Evolutionary conservation across 2,797 vertebrate species (phyloP).

Genomic region (Diglossa cyanea): DNA sequence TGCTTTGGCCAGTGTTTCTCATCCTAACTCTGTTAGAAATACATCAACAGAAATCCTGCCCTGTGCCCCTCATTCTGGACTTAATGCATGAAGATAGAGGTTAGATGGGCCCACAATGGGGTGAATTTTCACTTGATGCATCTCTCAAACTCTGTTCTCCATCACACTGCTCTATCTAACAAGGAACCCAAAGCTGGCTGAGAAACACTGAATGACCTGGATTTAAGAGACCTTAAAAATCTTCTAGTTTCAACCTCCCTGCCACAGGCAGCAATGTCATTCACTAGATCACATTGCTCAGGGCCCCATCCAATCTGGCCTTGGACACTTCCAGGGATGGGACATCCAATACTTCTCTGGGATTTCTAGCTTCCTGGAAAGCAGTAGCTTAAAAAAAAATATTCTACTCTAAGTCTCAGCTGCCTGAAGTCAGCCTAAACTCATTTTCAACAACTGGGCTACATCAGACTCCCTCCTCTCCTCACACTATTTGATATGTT

Average conservation of each 20-base stretch:
- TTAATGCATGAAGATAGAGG: neutral
- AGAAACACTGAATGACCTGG: neutral
- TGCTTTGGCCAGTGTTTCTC: neutral
- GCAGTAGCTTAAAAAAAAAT: neutral
- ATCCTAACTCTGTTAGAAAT: neutral
- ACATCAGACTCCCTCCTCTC: neutral
- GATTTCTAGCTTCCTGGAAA: neutral
- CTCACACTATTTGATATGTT: neutral
- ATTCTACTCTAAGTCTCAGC: neutral
- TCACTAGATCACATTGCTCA: neutral
- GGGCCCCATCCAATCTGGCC: neutral
- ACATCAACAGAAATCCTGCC: neutral
- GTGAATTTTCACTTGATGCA: neutral
- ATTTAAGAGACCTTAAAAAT: neutral
- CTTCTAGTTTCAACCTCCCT: neutral
- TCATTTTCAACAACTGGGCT: neutral
- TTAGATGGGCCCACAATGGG: rapidly evolving
- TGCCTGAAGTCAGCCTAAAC: neutral
- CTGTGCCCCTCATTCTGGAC: rapidly evolving
- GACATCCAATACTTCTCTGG: neutral
- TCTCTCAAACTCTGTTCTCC: neutral
- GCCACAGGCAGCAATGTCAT: neutral
- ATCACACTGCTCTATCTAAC: neutral
- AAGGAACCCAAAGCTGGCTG: neutral
- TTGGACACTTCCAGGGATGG: neutral